Base-by-base conservation (phyloP, 2,888 invertebrate genomes). In the Erebia epiphron region DNA sequence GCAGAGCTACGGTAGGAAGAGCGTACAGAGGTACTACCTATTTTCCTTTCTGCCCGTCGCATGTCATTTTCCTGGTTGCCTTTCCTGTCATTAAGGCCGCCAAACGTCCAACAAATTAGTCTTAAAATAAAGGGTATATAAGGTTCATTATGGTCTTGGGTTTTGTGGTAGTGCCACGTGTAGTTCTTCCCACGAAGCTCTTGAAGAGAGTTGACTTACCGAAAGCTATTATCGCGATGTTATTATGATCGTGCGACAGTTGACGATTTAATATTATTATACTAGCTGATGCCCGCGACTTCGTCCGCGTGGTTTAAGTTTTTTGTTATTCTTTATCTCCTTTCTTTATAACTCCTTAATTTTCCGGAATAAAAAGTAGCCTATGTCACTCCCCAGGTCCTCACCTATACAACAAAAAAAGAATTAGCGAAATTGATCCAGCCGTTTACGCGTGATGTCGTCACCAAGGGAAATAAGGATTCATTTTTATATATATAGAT, bases 201-300 rank as follows among this genome's bases (percentile, higher is more conserved):
- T 57, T n/a, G 50, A 35, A 54, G 71, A 57, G 61, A 65, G 65
- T 67, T 74, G 68, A 67, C 71, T 69, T 73, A 70, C 60, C 64
- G 49, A 67, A 54, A 67, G 41, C 67, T 60, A 67, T 67, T 71
- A 61, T 64, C 58, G 35, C 14, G 63, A 58, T 56, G 43, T 64
- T 58, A 61, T 69, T 26, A 69, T 67, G 69, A 43, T 43, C 43
- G 63, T 58, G 21, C 49, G 54, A n/a, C 8, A 50, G 50, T n/a
- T 57, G 18, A 70, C 43, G 54, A 50, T 11, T 52, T 52, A 21
- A 21, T n/a, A n/a, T n/a, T n/a, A n/a, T n/a, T n/a, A n/a, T n/a
- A n/a, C n/a, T n/a, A n/a, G n/a, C n/a, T n/a, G n/a, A n/a, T n/a
- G n/a, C n/a, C n/a, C n/a, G n/a, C n/a, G n/a, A n/a, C n/a, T n/a